Evolutionary conservation across 2,888 invertebrate species (phyloP).

Genomic region (Dyspetes luteomarginatus): DNA sequence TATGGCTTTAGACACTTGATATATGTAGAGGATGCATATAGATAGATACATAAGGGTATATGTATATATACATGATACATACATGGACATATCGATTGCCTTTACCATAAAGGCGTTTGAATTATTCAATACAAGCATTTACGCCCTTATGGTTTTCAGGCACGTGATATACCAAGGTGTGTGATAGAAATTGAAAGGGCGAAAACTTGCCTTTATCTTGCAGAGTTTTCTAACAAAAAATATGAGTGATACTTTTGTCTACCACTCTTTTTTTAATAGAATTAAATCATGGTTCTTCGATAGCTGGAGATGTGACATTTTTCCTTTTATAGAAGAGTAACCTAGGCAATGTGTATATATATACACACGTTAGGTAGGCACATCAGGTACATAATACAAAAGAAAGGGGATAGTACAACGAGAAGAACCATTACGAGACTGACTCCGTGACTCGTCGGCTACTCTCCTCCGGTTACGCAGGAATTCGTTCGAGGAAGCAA

Average conservation of each 20-base stretch:
- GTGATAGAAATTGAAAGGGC: no score
- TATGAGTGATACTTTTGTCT: no score
- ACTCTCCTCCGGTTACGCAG: conserved; percentile 64
- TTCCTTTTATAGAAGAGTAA: neutral
- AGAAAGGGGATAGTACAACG: conserved; percentile 1
- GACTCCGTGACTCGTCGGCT: conserved; percentile 60
- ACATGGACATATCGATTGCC: no score
- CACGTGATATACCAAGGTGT: no score
- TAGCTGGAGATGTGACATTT: neutral
- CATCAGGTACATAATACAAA: neutral
- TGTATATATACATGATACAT: neutral
- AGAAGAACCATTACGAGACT: conserved; percentile 61
- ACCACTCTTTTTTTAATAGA: neutral
- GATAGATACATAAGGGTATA: no score
- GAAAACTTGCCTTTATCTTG: no score
- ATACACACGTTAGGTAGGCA: neutral
- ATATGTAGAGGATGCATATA: no score
- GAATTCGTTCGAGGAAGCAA: conserved; percentile 64
- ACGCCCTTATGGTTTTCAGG: no score
- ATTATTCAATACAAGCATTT: no score
- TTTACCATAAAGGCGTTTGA: no score
- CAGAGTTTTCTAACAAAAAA: no score
- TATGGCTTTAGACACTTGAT: no score
- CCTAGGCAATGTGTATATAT: neutral
- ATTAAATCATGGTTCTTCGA: neutral